Base-by-base conservation (phyloP, 2,113 vertebrate species). In the Oceanodroma tethys region DNA sequence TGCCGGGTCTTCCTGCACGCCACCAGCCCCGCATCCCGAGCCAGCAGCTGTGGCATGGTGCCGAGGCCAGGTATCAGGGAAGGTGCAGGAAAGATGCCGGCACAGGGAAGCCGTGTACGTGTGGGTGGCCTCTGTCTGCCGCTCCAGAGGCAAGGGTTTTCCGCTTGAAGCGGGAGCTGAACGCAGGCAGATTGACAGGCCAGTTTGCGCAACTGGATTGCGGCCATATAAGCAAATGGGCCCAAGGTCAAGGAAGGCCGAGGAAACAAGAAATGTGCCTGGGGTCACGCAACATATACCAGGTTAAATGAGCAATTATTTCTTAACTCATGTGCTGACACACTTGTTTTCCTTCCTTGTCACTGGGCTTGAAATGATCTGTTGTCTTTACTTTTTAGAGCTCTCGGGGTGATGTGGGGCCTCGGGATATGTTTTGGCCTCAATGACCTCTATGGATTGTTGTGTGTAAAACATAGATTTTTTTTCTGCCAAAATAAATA, bases 161-260 rank as follows among this genome's bases (percentile, higher is more conserved):
- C 36, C 38, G 63, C 86, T 70, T 65, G 81, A 76, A 70, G 45
- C 7, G 4, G 67, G 40, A 95, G 83, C 40, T 48, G 83, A 43
- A 22, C 2, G 1, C 4, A 9, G 53, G 43, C 59, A 59, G 56
- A 27, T 17, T 55, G 48, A 65, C 11, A 74, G 55, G 55, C 1
- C 42, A 19, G 17, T 78, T 95, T 92, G 42, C 1, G 0, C 68
- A 94, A 83, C 20, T 17, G 63, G 53, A 25, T 45, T 15, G 7
- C 1, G 2, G 45, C 30, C 55, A 23, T 71, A 26, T 23, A 75
- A 71, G 32, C 42, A 89, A 94, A 52, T 2, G 47, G 74, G 81
- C 30, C 73, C 43, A 11, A 94, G 95, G 95, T 96, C 94, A 93
- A 45, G 86, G 81, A 66, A 89, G 42, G 81, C 72, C 59, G 65